Evolutionary conservation across 2,113 vertebrate species (phyloP).

Genomic region (Todiramphus chloris): DNA sequence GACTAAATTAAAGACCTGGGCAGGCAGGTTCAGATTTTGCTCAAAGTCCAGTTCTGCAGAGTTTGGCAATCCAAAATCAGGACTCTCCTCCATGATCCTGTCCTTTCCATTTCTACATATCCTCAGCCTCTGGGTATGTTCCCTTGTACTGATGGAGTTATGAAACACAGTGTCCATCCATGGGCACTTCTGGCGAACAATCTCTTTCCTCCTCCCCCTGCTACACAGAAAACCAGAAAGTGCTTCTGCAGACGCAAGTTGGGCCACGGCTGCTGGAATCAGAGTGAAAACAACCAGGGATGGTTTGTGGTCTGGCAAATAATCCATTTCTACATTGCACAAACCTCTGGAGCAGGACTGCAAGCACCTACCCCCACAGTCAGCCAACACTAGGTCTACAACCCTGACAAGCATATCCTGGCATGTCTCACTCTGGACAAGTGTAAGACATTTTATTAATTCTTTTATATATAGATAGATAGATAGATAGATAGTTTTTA

Average conservation of each 20-base stretch:
- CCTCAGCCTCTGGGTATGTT: not conserved
- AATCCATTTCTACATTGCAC: not conserved
- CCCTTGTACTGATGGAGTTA: not conserved
- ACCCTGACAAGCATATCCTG: not conserved
- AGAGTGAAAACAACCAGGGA: not conserved
- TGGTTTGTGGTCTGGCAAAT: not conserved
- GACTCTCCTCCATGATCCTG: not conserved
- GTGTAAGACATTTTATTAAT: not conserved
- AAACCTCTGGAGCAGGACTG: not conserved
- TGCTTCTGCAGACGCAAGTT: too few relatives aligned
- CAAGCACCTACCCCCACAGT: not conserved
- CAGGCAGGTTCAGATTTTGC: not conserved
- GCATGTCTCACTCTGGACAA: not conserved
- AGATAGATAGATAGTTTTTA: not conserved
- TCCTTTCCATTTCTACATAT: not conserved
- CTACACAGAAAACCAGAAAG: not conserved
- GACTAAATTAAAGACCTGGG: not conserved
- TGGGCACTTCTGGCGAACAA: not conserved
- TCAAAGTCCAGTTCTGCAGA: not conserved
- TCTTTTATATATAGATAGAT: not conserved
- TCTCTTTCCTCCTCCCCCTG: not conserved
- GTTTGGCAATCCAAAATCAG: not conserved
- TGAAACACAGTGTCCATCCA: fast-evolving
- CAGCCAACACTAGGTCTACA: not conserved
- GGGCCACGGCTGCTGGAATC: not conserved